Evolutionary conservation across 2,888 invertebrate species (phyloP).

Genomic region (Melipona bicolor): DNA sequence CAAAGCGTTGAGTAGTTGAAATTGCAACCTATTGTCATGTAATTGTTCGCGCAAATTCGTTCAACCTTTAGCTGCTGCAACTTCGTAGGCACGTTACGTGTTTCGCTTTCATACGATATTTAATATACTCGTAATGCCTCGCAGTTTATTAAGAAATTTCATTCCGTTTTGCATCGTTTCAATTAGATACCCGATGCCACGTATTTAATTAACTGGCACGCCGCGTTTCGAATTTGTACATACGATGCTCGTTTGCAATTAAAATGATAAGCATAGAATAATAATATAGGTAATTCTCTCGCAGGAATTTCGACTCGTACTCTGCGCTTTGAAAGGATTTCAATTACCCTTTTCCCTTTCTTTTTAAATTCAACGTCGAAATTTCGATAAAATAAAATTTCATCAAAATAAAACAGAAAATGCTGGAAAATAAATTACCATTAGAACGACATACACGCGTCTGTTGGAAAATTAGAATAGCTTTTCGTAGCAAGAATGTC

Average conservation of each 20-base stretch:
- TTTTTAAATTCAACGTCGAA: not conserved
- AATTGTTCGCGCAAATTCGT: conserved; percentile 45
- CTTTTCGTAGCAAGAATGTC: not conserved
- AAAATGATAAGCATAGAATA: not conserved
- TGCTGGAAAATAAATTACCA: not conserved
- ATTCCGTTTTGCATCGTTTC: not conserved
- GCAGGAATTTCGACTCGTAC: not conserved
- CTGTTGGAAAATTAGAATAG: not conserved
- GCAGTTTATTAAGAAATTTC: not conserved
- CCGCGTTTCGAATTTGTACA: no score
- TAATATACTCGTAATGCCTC: no score
- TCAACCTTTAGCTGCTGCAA: conserved; percentile 25
- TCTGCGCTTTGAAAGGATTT: not conserved
- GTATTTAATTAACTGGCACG: not conserved
- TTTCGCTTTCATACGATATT: not conserved
- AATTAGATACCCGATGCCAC: not conserved
- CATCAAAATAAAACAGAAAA: not conserved
- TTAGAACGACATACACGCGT: not conserved
- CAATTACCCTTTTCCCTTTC: no score
- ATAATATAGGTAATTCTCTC: no score
- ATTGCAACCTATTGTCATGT: conserved; percentile 46
- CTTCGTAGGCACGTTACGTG: not conserved
- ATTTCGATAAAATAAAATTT: not conserved
- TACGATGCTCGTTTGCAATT: not conserved
- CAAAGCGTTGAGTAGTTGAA: conserved; percentile 29